Conservation (phyloP, 2,797 vertebrate genomes). For the Malurus splendens region DNA sequence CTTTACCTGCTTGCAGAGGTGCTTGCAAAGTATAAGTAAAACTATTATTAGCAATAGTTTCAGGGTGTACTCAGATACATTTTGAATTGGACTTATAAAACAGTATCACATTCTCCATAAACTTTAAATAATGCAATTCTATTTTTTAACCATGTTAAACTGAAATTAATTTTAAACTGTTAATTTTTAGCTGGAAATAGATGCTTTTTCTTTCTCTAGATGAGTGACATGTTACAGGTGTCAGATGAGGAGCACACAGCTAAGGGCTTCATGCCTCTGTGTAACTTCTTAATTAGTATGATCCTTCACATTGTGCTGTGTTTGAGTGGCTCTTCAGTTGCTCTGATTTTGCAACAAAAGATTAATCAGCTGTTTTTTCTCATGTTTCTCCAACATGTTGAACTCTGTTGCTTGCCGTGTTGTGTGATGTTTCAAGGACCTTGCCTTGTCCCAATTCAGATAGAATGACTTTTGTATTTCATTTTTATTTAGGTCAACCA, state of each 20-base stretch:
- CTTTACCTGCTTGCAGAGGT: background rate
- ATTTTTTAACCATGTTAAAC: background rate
- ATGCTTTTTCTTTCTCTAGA: background rate
- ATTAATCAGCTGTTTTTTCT: background rate
- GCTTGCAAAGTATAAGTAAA: background rate
- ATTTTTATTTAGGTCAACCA: slow-evolving; percentile 82
- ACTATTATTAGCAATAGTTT: background rate
- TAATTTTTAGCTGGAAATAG: background rate
- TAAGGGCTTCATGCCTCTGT: background rate
- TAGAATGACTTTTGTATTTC: background rate
- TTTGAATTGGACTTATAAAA: background rate
- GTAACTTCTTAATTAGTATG: background rate
- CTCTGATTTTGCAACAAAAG: background rate
- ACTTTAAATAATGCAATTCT: background rate
- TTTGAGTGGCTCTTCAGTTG: background rate
- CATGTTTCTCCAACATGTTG: background rate
- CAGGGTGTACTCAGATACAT: background rate
- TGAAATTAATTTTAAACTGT: background rate
- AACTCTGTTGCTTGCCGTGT: background rate
- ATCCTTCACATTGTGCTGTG: background rate
- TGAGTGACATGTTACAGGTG: accelerated
- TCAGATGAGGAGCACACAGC: background rate
- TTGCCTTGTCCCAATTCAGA: background rate
- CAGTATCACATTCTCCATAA: background rate
- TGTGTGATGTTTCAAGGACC: background rate